These are phyloP conservation scores for Taphrorychus bicolor DNA, from an alignment of 2,888 invertebrate species.

Conservation along the genomic window DNA sequence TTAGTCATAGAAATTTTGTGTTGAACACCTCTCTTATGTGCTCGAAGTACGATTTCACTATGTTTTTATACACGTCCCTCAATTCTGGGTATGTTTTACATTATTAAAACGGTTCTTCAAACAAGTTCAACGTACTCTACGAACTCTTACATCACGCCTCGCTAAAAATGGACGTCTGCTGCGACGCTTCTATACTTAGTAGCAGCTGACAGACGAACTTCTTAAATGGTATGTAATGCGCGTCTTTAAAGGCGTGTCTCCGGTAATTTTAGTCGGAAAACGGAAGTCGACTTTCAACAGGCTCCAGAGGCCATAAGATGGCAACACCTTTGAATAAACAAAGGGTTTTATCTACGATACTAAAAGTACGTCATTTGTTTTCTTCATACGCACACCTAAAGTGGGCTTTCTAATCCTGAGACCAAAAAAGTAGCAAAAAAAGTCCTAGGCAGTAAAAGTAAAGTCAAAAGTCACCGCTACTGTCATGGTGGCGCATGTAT, in stretches of 20 bases:
- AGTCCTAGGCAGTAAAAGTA: too few relatives aligned
- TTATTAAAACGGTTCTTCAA: background rate
- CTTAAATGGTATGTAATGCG: background rate
- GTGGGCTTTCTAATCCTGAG: too few relatives aligned
- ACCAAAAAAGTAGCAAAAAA: too few relatives aligned
- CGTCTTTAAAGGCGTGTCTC: background rate
- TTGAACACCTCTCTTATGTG: too few relatives aligned
- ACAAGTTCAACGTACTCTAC: constrained; percentile 15
- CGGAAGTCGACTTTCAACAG: background rate
- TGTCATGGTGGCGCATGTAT: too few relatives aligned
- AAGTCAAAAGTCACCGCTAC: too few relatives aligned
- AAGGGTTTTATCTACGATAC: too few relatives aligned
- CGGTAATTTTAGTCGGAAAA: background rate
- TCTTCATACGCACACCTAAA: too few relatives aligned
- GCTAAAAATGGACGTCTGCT: constrained; percentile 3
- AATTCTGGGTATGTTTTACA: background rate
- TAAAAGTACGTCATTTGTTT: too few relatives aligned
- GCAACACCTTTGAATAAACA: too few relatives aligned
- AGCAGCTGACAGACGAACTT: background rate
- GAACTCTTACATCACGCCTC: background rate
- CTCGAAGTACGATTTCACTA: too few relatives aligned
- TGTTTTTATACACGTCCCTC: background rate
- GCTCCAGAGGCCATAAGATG: background rate
- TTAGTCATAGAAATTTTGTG: too few relatives aligned
- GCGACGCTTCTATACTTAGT: constrained; percentile 18